Percentiles rank a stretch among this genome's conserved stretches.
These are phyloP conservation scores for Semotilus atromaculatus DNA, from an alignment of 2,797 vertebrate genomes.

Conservation along the genomic window DNA sequence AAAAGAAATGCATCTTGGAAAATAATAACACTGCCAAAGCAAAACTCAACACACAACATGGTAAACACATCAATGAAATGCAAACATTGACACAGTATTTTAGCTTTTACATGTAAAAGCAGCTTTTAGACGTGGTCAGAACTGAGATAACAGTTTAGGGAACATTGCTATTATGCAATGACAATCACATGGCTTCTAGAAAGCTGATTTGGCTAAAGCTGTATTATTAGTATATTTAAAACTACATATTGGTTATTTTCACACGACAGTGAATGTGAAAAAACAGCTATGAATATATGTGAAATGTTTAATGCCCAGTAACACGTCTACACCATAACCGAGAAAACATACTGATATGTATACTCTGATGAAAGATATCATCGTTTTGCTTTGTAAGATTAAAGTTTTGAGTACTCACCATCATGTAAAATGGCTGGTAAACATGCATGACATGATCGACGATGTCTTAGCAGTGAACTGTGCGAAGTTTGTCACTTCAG, in stretches of 20 bases:
- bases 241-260: background rate
- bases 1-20: background rate
- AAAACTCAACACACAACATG: background rate
- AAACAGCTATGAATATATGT: background rate
- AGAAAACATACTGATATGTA: background rate
- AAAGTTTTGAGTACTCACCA: constrained; percentile 53
- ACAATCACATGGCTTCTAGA: background rate
- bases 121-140: background rate
- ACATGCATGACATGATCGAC: constrained; percentile 19
- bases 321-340: background rate
- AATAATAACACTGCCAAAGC: background rate
- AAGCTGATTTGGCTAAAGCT: background rate
- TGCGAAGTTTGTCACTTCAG: constrained; percentile 55
- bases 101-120: background rate
- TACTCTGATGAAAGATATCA: background rate
- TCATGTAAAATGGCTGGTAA: constrained; percentile 39
- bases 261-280: background rate
- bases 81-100: background rate
- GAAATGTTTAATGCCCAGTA: background rate
- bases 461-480: constrained; percentile 49
- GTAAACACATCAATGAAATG: background rate
- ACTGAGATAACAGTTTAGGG: background rate
- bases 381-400: background rate
- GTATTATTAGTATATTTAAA: background rate
- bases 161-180: background rate